phyloP scores from a whole-genome alignment of 2,888 invertebrate species.

The Nomada lathburiana region DNA sequence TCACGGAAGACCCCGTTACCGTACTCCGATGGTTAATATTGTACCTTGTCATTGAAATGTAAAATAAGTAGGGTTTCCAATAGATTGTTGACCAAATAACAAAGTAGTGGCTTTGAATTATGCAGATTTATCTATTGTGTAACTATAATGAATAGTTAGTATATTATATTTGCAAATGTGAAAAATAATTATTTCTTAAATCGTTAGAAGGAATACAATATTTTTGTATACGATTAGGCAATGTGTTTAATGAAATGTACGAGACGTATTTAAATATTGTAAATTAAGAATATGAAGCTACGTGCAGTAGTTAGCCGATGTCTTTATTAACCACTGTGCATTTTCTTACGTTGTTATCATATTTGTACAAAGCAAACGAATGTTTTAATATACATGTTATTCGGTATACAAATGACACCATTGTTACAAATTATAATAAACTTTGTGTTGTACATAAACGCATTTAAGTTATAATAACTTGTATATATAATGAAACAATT shows the following conservation, averaged over 20 bases:
- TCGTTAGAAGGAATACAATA: constrained; percentile 11
- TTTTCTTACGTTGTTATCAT: constrained; percentile 59
- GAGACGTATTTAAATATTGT: constrained; percentile 31
- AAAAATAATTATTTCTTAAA: constrained; percentile 19
- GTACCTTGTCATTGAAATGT: not conserved
- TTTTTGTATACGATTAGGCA: constrained; percentile 30
- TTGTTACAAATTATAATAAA: constrained; percentile 68
- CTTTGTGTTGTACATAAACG: constrained; percentile 63
- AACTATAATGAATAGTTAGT: constrained; percentile 10
- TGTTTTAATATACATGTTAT: constrained; percentile 62
- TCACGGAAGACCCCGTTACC: too few species aligned
- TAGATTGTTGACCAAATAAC: not conserved
- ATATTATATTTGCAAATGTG: constrained; percentile 14
- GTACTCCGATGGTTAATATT: not conserved
- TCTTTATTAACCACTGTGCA: constrained; percentile 72
- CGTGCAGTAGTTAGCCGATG: constrained; percentile 63
- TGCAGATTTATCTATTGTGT: not conserved
- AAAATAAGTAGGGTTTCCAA: constrained; percentile 5
- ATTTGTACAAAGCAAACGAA: constrained; percentile 71
- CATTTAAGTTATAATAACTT: constrained; percentile 64
- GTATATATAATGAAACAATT: constrained; percentile 55
- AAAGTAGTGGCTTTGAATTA: not conserved
- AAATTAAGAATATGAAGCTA: constrained; percentile 57
- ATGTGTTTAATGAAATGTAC: constrained; percentile 18
- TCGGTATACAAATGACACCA: constrained; percentile 63